Conservation (phyloP, 1,140 invertebrate species). For the Bradysia coprophila region DNA sequence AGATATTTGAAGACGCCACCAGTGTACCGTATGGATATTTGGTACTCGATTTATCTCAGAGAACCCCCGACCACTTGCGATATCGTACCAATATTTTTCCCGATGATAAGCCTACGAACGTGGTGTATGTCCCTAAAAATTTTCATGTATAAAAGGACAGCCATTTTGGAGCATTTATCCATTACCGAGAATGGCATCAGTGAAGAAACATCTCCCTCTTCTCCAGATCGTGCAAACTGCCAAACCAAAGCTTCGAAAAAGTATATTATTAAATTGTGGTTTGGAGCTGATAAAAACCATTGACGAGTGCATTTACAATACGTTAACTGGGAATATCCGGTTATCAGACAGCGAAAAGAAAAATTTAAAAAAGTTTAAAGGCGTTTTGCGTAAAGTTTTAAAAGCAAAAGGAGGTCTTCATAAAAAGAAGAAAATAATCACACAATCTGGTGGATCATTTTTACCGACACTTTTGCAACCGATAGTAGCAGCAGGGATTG, state of each 20-base stretch:
- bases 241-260: background rate
- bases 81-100: background rate
- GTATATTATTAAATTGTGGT: background rate
- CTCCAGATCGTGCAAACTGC: constrained; percentile 1
- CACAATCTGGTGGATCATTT: constrained; percentile 4
- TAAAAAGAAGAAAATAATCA: constrained; percentile 4
- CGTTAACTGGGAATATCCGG: constrained; percentile 1
- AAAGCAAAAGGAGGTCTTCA: background rate
- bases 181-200: background rate
- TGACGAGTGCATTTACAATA: constrained; percentile 1
- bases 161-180: background rate
- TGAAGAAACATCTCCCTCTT: background rate
- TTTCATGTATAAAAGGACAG: background rate
- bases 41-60: background rate
- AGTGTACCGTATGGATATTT: background rate
- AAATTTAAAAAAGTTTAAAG: background rate
- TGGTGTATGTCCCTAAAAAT: background rate
- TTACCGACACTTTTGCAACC: constrained; percentile 3
- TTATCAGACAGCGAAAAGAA: background rate
- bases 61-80: background rate
- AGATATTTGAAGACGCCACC: background rate
- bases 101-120: background rate
- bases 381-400: background rate
- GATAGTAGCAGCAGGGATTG: background rate
- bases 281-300: background rate